Evolutionary conservation across 2,113 vertebrate genomes (phyloP).

Genomic region (Gobio gobio): DNA sequence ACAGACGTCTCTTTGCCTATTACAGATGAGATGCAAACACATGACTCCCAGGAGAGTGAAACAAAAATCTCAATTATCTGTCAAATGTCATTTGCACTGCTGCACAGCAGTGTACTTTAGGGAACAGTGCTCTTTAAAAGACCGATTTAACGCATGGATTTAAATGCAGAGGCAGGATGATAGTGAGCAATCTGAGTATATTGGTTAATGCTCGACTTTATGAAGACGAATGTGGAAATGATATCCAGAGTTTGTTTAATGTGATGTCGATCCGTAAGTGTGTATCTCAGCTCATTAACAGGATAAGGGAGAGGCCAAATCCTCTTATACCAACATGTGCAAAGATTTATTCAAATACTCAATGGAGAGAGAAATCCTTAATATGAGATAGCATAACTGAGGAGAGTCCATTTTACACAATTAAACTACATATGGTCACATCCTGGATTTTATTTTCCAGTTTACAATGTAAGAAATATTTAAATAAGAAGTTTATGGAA

Average conservation of each 20-base stretch:
- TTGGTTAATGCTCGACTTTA: slow-evolving; percentile 38
- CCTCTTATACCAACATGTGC: slow-evolving; percentile 72
- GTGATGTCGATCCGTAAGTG: slow-evolving; percentile 59
- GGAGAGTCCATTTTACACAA: neutral
- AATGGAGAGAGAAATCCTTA: slow-evolving; percentile 50
- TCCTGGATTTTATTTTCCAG: neutral
- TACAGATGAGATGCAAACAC: slow-evolving; percentile 22
- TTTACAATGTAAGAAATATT: neutral
- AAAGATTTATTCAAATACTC: slow-evolving; percentile 67
- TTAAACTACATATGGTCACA: neutral
- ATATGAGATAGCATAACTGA: neutral
- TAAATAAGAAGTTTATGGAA: neutral
- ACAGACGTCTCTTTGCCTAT: slow-evolving; percentile 4
- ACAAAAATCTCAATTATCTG: slow-evolving; percentile 30
- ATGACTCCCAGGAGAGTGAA: slow-evolving; percentile 20
- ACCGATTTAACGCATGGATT: slow-evolving; percentile 23
- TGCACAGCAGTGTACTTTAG: slow-evolving; percentile 9
- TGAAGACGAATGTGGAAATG: slow-evolving; percentile 51
- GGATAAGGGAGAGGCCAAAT: slow-evolving; percentile 69
- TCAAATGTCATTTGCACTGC: slow-evolving; percentile 23
- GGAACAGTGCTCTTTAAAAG: slow-evolving; percentile 29
- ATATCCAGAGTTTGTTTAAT: slow-evolving; percentile 47
- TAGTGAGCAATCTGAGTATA: neutral
- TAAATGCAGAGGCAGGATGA: slow-evolving; percentile 4
- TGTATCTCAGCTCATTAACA: slow-evolving; percentile 74